Evolutionary conservation across 1,140 invertebrate species (phyloP).

Genomic region (Cyrtorhinus lividipennis): DNA sequence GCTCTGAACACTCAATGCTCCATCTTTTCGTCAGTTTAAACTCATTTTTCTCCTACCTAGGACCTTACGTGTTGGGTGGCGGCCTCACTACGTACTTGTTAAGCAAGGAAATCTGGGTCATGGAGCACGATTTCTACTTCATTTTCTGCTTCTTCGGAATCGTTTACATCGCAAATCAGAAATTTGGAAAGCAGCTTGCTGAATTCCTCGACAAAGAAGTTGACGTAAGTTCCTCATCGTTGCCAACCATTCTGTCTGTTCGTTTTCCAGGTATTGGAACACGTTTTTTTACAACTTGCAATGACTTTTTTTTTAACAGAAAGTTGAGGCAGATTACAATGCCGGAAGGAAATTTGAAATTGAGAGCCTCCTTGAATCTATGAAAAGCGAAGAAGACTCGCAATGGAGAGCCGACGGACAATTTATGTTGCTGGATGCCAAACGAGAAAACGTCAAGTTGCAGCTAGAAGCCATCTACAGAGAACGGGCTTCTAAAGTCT

Average conservation of each 20-base stretch:
- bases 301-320: slow-evolving; percentile 11
- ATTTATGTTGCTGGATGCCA: slow-evolving; percentile 61
- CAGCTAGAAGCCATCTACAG: slow-evolving; percentile 85
- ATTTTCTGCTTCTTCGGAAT: slow-evolving; percentile 59
- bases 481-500: slow-evolving; percentile 56
- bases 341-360: slow-evolving; percentile 40
- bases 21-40: not conserved
- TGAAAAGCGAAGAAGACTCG: slow-evolving; percentile 51
- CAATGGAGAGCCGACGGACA: slow-evolving; percentile 68
- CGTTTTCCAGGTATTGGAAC: not conserved
- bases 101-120: slow-evolving; percentile 83
- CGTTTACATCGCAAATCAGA: slow-evolving; percentile 48
- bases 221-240: slow-evolving; percentile 48
- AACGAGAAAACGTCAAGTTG: slow-evolving; percentile 75
- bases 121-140: slow-evolving; percentile 82
- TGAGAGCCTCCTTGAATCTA: slow-evolving; percentile 28
- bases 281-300: slow-evolving; percentile 8
- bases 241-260: not conserved
- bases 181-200: slow-evolving; percentile 50
- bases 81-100: slow-evolving; percentile 66
- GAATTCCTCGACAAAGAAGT: slow-evolving; percentile 52
- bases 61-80: slow-evolving; percentile 72
- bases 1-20: no score
- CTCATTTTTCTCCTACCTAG: slow-evolving; percentile 32
- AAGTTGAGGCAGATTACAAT: slow-evolving; percentile 36